Conservation (phyloP, 2,797 vertebrate genomes). For the Meriones psammophilus region DNA sequence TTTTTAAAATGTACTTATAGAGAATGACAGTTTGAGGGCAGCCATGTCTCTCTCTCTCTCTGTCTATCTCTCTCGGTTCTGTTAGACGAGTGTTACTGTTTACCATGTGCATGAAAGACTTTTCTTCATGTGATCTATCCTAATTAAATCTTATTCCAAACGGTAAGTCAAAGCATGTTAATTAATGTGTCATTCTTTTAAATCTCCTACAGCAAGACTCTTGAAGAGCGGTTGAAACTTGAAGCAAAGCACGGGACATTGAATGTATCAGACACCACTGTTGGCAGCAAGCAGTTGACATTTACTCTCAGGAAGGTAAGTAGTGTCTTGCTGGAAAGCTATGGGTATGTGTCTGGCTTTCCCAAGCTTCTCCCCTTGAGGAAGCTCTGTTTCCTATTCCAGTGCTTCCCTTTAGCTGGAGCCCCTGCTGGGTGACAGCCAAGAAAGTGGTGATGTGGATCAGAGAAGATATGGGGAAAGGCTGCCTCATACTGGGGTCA, state of each 20-base stretch:
- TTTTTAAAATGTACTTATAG: background rate
- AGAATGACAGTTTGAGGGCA: background rate
- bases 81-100: background rate
- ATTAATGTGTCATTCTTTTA: background rate
- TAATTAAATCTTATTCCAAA: background rate
- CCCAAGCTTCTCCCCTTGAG: background rate
- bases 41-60: accelerated
- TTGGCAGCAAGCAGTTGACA: conserved; percentile 98
- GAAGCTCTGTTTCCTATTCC: conserved; percentile 56
- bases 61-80: background rate
- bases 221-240: conserved; percentile 95
- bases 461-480: too few species aligned
- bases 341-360: conserved; percentile 56
- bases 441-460: background rate
- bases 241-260: conserved; percentile 92
- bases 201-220: conserved; percentile 91
- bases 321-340: background rate
- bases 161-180: background rate
- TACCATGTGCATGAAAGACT: background rate
- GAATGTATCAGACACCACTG: conserved; percentile 90
- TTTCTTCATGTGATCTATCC: background rate
- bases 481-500: accelerated
- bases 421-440: background rate
- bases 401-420: conserved; percentile 2
- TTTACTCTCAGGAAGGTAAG: conserved; percentile 96